Evolutionary conservation across 2,888 invertebrate genomes (phyloP), one percentile per base, ranked within the genome.

Genomic region (Trilocha varians): DNA sequence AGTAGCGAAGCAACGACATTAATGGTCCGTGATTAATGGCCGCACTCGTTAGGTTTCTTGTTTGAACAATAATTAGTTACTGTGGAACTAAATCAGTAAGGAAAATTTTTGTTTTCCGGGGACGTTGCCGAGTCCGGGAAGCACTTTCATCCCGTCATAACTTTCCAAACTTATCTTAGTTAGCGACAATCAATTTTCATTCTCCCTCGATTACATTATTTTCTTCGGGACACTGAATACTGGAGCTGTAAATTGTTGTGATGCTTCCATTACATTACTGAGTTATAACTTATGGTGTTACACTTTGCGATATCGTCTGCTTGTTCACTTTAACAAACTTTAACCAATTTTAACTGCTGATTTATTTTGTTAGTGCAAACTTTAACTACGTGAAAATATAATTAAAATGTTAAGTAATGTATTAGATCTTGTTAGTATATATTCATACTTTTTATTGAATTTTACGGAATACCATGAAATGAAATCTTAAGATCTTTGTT

Each of bases 141-240:
- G 63, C 71, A 70, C 75, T 76, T 70, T 52, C 67, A 64, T 70
- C 69, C 72, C 69, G 66, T 77, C 77, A 74, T 75, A 80, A 82
- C 76, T 80, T 82, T 66, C 59, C 61, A 70, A 80, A 83, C 76
- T 82, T 82, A 78, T 80, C 78, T 76, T 78, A 75, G 78, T 80
- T 76, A 77, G 71, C 55, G 65, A 65, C 70, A 72, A 83, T 84
- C 83, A 83, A 82, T 84, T 84, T 79, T 82, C 78, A 80, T 84
- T 83, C 72, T 67, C 70, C 61, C 61, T 62, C 69, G 68, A 79
- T 80, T 74, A 78, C 65, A 65, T 62, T 65, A 65, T 65, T 71
- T 65, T 66, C 65, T 69, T 64, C 57, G 70, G 63, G 68, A 65
- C 66, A 68, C 57, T 34, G 25, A 25, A 25, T 25, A 25, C 25